phyloP scores from a whole-genome alignment of 1,140 invertebrate genomes.

The Tetranychus cinnabarinus region DNA sequence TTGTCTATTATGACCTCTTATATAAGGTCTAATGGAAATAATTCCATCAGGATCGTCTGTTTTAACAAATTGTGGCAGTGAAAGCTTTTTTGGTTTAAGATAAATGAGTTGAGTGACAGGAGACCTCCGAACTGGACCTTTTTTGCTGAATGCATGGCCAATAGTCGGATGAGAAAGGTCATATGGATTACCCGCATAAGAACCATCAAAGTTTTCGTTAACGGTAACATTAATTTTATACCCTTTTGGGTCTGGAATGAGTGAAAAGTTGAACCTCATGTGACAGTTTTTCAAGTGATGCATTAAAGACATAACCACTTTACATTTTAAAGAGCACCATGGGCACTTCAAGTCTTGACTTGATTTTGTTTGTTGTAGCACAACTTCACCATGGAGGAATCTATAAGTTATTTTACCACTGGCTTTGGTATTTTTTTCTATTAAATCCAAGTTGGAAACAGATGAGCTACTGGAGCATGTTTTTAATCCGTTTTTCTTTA shows the following conservation, averaged over 20 bases:
- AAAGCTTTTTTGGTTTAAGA: slow-evolving; percentile 25
- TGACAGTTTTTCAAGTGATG: slow-evolving; percentile 84
- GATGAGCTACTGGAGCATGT: slow-evolving; percentile 25
- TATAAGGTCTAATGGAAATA: neutral
- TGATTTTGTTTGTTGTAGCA: slow-evolving; percentile 76
- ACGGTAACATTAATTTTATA: slow-evolving; percentile 79
- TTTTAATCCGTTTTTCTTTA: neutral
- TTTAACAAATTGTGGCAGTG: neutral
- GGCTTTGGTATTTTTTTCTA: neutral
- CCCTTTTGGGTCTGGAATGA: slow-evolving; percentile 55
- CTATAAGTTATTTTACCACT: slow-evolving; percentile 47
- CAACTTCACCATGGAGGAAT: slow-evolving; percentile 85
- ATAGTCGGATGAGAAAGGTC: slow-evolving; percentile 49
- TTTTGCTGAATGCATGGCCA: slow-evolving; percentile 36
- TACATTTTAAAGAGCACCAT: slow-evolving; percentile 78
- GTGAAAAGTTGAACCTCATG: slow-evolving; percentile 73
- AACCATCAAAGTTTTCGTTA: slow-evolving; percentile 82
- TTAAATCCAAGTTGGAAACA: no score
- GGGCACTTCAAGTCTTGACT: slow-evolving; percentile 74
- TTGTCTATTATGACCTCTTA: slow-evolving; percentile 29
- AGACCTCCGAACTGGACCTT: slow-evolving; percentile 57
- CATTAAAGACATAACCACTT: slow-evolving; percentile 57
- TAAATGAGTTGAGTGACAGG: slow-evolving; percentile 48
- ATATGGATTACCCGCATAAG: slow-evolving; percentile 79
- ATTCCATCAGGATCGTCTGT: neutral